These are phyloP conservation scores for Clarias laeviceps DNA, from an alignment of 2,797 vertebrate species.

Conservation along the genomic window DNA sequence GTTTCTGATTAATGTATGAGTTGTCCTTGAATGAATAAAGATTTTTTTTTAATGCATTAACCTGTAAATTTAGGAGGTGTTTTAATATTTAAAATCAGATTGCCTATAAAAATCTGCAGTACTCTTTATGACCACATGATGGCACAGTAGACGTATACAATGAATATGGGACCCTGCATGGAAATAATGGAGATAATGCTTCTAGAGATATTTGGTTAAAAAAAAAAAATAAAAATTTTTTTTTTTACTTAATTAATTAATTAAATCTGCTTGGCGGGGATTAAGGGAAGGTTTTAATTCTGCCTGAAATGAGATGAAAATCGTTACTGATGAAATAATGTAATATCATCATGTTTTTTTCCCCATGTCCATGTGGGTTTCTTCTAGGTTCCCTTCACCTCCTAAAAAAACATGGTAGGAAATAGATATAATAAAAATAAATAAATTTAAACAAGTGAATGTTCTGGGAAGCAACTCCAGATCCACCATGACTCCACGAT, in stretches of 20 bases:
- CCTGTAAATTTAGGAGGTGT: neutral
- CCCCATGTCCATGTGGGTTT: neutral
- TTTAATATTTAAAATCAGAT: neutral
- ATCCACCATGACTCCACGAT: neutral
- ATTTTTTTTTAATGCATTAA: neutral
- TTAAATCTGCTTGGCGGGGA: too few species aligned
- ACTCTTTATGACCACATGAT: conserved; percentile 17
- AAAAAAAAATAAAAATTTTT: too few species aligned
- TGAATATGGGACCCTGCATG: neutral
- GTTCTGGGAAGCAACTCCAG: neutral
- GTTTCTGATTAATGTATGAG: neutral
- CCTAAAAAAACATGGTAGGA: neutral
- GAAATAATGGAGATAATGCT: neutral
- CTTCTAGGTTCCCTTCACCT: neutral
- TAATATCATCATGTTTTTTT: neutral
- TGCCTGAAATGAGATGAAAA: neutral
- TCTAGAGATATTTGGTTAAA: too few species aligned
- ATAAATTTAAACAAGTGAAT: neutral
- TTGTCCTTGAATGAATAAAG: conserved; percentile 9
- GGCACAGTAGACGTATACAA: neutral
- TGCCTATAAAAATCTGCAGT: neutral
- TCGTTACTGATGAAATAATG: neutral
- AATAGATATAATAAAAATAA: neutral
- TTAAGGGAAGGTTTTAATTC: neutral
- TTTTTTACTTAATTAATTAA: too few species aligned